Evolutionary conservation across 2,888 invertebrate species (phyloP), one percentile per base, ranked within the genome.

Genomic region (Morpho deidamia): DNA sequence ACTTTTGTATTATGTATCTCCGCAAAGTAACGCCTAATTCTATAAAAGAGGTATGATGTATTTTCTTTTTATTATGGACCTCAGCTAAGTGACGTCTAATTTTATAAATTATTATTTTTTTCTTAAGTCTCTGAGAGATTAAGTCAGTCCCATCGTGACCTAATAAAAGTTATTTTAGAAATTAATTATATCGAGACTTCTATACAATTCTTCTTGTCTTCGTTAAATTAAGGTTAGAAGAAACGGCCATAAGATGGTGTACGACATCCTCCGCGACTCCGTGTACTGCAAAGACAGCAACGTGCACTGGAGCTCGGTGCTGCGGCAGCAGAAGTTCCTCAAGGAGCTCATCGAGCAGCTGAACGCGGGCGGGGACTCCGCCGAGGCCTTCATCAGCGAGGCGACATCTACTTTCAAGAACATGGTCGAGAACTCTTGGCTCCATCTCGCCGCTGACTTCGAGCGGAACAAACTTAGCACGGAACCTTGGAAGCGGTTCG

Each of bases 311-410:
- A 91, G 91, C 64, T 94, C 94, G 44, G 92, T 96, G 66, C 76
- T 97, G 11, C 90, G 94, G 0, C 97, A 97, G 70, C 93, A 94
- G 56, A 92, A 92, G 62, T 97, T 97, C 78, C 88, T 97, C 14
- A 92, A 92, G 7, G 87, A 92, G 8, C 71, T 96, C 11, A 71
- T 94, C n/a, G 91, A 92, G 51, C 87, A 90, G 53, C 71, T 95
- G 44, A 90, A 90, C 56, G 90, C 90, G 0, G 76, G 81, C 32
- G 89, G 87, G 0, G 85, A 90, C 39, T 82, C 88, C 4, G 85
- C 91, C 0, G 78, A 86, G 51, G 76, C 84, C 0, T 79, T 90
- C 2, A 65, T 84, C 0, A 74, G 74, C 8, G 91, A 91, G 39
- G 88, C 95, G 12, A 91, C 92, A 61, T 74, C 79, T 7, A 83